phyloP scores from a whole-genome alignment of 2,113 vertebrate species.

The Gila orcuttii region DNA sequence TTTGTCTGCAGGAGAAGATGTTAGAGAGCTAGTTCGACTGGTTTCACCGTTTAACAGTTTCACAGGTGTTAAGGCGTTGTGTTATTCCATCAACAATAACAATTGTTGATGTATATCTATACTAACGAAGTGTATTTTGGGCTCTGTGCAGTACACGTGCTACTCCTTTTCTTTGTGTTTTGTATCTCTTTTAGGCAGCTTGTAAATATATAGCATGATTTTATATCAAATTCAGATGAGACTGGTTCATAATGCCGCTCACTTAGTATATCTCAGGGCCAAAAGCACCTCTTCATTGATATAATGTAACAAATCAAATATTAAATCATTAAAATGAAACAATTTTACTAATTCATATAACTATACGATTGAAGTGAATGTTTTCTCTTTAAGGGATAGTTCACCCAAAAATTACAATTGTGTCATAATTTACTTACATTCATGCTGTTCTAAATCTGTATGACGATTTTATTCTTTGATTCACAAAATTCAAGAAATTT shows the following conservation, averaged over 20 bases:
- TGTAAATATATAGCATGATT: not conserved
- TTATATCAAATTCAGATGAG: not conserved
- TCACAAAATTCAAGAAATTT: not conserved
- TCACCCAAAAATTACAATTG: not conserved
- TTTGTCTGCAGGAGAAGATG: not conserved
- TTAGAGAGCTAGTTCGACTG: conserved; percentile 12
- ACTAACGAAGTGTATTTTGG: not conserved
- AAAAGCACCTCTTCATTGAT: not conserved
- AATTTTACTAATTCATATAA: not conserved
- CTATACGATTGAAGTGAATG: not conserved
- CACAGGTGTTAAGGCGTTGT: not conserved
- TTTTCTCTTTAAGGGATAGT: not conserved
- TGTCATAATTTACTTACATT: not conserved
- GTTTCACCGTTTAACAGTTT: not conserved
- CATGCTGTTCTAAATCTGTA: not conserved
- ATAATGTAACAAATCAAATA: not conserved
- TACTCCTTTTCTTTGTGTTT: not conserved
- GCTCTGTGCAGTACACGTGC: not conserved
- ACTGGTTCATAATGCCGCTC: not conserved
- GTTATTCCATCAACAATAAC: conserved; percentile 11
- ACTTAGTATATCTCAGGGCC: not conserved
- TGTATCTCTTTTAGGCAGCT: not conserved
- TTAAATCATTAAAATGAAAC: not conserved
- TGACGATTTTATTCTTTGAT: not conserved
- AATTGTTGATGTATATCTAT: not conserved